Conservation (phyloP, 2,113 vertebrate species). For the Phrynosoma platyrhinos region DNA sequence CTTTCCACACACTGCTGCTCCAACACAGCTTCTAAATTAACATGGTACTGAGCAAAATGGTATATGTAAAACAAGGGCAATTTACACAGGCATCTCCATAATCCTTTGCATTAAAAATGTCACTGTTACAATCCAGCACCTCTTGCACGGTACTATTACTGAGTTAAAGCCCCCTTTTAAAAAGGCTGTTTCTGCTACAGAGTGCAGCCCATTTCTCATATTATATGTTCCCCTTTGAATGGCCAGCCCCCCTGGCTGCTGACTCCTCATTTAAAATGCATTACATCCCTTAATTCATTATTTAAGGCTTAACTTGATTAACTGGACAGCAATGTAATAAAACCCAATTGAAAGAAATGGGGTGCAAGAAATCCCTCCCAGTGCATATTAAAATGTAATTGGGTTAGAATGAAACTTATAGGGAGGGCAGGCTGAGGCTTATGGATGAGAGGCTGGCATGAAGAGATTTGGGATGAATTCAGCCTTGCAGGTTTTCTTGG, state of each 20-base stretch:
- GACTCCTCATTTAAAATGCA: conserved; percentile 59
- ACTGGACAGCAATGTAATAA: conserved; percentile 30
- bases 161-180: conserved; percentile 58
- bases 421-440: neutral
- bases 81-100: conserved; percentile 61
- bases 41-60: conserved; percentile 51
- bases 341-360: conserved; percentile 11
- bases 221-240: conserved; percentile 35
- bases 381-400: conserved; percentile 41
- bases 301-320: conserved; percentile 57
- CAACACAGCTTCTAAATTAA: conserved; percentile 58
- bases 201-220: conserved; percentile 16
- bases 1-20: conserved; percentile 55
- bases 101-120: conserved; percentile 58
- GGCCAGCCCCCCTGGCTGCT: conserved; percentile 13
- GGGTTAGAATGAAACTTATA: rapidly evolving
- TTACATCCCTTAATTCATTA: conserved; percentile 57
- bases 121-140: conserved; percentile 51
- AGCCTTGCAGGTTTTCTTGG: conserved; percentile 43
- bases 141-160: conserved; percentile 56
- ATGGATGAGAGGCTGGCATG: conserved; percentile 40
- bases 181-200: conserved; percentile 36
- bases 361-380: conserved; percentile 28
- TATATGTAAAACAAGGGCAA: conserved; percentile 66
- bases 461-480: conserved; percentile 48